Conservation (phyloP, 1,140 invertebrate genomes). For the Cotesia chilonis region DNA sequence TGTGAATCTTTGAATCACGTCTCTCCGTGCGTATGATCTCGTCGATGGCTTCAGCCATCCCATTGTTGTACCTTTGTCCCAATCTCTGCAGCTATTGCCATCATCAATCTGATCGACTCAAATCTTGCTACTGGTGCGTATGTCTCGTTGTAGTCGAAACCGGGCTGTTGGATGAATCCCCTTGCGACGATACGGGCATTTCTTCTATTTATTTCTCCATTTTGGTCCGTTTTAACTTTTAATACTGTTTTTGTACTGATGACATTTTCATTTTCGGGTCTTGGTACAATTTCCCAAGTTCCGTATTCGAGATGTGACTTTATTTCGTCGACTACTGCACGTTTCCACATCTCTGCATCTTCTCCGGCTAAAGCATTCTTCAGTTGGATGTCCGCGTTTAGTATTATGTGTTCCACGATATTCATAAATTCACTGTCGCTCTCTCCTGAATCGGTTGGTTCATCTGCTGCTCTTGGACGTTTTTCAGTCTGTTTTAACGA, state of each 20-base stretch:
- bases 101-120: conserved; percentile 2
- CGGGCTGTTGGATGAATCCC: conserved; percentile 35
- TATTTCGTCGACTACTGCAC: too few species aligned
- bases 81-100: conserved; percentile 10
- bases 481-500: too few species aligned
- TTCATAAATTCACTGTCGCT: not conserved
- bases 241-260: conserved; percentile 52
- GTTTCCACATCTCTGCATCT: not conserved
- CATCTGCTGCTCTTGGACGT: not conserved
- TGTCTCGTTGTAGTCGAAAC: conserved; percentile 44
- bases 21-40: conserved; percentile 2
- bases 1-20: conserved; percentile 1
- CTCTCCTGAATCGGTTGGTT: not conserved
- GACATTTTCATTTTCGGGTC: conserved; percentile 43
- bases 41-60: conserved; percentile 6
- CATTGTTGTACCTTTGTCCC: conserved; percentile 1
- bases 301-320: not conserved
- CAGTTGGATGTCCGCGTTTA: not conserved
- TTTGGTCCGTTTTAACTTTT: conserved; percentile 44
- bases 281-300: conserved; percentile 48
- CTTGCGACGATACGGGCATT: conserved; percentile 38
- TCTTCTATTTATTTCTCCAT: conserved; percentile 31
- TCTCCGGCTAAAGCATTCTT: not conserved
- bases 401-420: not conserved
- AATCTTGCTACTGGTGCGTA: conserved; percentile 42